Evolutionary conservation across 2,113 vertebrate species (phyloP).

Genomic region (Epinephelus moara): DNA sequence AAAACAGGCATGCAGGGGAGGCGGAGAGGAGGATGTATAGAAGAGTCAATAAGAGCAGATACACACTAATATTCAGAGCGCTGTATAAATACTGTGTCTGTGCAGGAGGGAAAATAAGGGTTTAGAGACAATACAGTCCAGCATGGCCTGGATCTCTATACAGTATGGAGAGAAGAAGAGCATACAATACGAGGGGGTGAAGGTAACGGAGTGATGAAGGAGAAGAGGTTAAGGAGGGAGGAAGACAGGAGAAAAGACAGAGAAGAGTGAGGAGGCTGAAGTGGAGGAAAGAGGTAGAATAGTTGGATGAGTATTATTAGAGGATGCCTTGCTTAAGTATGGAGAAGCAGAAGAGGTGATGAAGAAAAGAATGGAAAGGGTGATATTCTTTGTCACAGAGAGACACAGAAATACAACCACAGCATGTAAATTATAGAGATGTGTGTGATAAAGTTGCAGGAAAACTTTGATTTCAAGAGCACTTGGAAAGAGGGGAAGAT

Average conservation of each 20-base stretch:
- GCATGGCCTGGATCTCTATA: not conserved
- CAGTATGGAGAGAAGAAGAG: not conserved
- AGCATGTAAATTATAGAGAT: not conserved
- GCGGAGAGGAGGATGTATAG: slow-evolving; percentile 37
- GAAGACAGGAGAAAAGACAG: not conserved
- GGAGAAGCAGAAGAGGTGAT: not conserved
- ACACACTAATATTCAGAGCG: slow-evolving; percentile 53
- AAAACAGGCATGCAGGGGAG: slow-evolving; percentile 32
- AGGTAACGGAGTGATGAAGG: not conserved
- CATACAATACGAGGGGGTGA: not conserved
- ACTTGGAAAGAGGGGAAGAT: too few relatives aligned
- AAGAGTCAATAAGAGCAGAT: slow-evolving; percentile 56
- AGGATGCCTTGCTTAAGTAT: not conserved
- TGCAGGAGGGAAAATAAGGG: slow-evolving; percentile 26
- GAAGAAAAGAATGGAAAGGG: not conserved
- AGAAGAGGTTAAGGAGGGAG: slow-evolving; percentile 5
- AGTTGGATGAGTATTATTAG: not conserved
- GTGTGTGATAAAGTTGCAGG: not conserved
- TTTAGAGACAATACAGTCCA: slow-evolving; percentile 3
- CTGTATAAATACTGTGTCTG: slow-evolving; percentile 41
- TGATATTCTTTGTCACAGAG: not conserved
- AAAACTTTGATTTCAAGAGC: not conserved
- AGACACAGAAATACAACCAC: not conserved
- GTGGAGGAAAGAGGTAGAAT: not conserved
- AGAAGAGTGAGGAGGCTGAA: not conserved